Base-by-base conservation (phyloP, 2,888 invertebrate species). In the Amiota communis region DNA sequence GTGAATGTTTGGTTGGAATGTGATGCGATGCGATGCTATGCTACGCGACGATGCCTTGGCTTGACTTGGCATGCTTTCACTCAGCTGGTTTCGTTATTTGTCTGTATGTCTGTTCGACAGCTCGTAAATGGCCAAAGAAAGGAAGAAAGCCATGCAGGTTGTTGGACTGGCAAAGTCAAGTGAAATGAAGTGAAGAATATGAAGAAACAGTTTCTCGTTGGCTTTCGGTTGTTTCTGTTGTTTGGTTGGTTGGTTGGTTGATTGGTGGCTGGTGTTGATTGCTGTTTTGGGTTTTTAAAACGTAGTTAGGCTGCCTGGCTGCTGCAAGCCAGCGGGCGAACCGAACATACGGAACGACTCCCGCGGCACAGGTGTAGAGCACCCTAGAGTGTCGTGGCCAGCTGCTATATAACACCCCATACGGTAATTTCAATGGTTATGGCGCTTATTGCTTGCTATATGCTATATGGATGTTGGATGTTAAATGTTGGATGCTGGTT, bases 371-470 rank as follows among this genome's bases (percentile, higher is more conserved):
- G 89, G 89, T 89, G 88, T 89, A 90, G 88, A 86, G 88, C 88
- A 89, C 90, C 90, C 90, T 84, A 81, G 90, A 90, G 90, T 90
- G 90, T 89, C 90, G 89, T 90, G 89, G 87, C 88, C 87, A 87
- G 85, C 80, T 83, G 86, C 84, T 89, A 88, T 88, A 89, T 89
- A 88, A 88, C 89, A 89, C 90, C 89, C 89, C 78, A 82, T 87
- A 89, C 89, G 84, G 85, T 87, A 88, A 90, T 90, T 89, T 87
- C 89, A 85, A 86, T 87, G 87, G 82, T 83, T 87, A 85, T 87
- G 80, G 81, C 85, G 82, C 84, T 83, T 82, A 83, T 81, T 79
- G 79, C 59, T 81, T 79, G 79, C 59, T 59, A 20, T 15, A 17
- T 59, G 11, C 79, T 71, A 75, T 77, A 80, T 79, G 80, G 78